These are phyloP conservation scores for Formicarius rufipectus DNA, from an alignment of 2,113 vertebrate species.

Conservation along the genomic window DNA sequence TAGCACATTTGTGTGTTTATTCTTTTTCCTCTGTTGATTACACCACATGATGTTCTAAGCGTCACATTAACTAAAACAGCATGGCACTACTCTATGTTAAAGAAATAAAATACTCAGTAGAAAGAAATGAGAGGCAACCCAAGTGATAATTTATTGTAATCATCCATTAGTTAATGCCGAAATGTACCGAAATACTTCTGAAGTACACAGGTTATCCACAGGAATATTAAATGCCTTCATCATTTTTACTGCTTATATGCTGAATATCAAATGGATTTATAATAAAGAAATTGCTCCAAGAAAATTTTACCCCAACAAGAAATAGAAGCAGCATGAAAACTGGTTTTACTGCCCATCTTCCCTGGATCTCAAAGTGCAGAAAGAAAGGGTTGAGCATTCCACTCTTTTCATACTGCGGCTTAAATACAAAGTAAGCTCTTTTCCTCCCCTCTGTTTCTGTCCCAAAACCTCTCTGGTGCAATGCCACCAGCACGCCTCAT, in stretches of 20 bases:
- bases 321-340: not conserved
- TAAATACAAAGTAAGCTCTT: not conserved
- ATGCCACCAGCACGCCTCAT: fast-evolving
- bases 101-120: not conserved
- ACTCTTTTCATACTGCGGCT: not conserved
- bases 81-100: not conserved
- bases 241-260: slow-evolving; percentile 6
- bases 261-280: not conserved
- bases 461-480: not conserved
- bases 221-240: slow-evolving; percentile 13
- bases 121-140: slow-evolving; percentile 3
- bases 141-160: slow-evolving; percentile 1
- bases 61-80: not conserved
- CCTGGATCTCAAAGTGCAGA: not conserved
- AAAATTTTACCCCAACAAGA: not conserved
- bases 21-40: not conserved
- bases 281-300: not conserved
- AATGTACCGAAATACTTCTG: not conserved
- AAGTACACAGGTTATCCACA: not conserved
- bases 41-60: not conserved
- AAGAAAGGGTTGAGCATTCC: not conserved
- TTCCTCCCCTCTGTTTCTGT: not conserved
- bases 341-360: not conserved
- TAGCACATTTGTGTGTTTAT: fast-evolving
- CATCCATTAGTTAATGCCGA: slow-evolving; percentile 11